Evolutionary conservation across 2,888 invertebrate species (phyloP), one percentile per base, ranked within the genome.

Genomic region (Sicus ferrugineus): DNA sequence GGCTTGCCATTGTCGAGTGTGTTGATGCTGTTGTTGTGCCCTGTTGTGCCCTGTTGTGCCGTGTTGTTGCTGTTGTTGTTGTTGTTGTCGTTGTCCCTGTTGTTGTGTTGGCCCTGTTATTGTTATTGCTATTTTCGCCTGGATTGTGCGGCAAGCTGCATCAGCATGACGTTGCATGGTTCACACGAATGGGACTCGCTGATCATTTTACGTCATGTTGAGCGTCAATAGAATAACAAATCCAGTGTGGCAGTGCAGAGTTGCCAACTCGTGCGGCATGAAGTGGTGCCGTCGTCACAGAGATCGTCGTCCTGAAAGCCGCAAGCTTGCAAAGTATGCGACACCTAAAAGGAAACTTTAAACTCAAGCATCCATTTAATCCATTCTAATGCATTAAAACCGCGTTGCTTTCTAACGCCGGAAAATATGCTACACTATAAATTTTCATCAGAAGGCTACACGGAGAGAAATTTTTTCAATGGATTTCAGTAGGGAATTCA

Each of bases 331-430:
- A n/a, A n/a, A n/a, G n/a, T n/a, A n/a, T n/a, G n/a, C n/a, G n/a
- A n/a, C n/a, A n/a, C n/a, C n/a, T n/a, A n/a, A n/a, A n/a, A n/a
- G 42, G 42, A 4, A 42, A 42, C 42, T 16, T n/a, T 42, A 2
- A 42, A 42, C 1, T 16, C n/a, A n/a, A 42, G 3, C n/a, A 14
- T 7, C 42, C 42, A 11, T 11, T 38, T 38, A 38, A 38, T 38
- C 11, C 38, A 38, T 38, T 38, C 7, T 38, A 9, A 9, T 34
- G 34, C 48, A 46, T 58, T 28, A 67, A 56, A 58, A 30, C 48
- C 48, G 48, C 56, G 59, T 58, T 67, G 46, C 26, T 31, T 67
- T 67, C 28, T 26, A 66, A 38, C 56, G 38, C 66, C 56, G 34
- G 16, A 56, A 42, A 67, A 31, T 67, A 58, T 59, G 30, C 59